Percentiles rank a stretch among this genome's conserved stretches.
phyloP scores from a whole-genome alignment of 2,797 vertebrate species.

The Xiphophorus birchmanni region DNA sequence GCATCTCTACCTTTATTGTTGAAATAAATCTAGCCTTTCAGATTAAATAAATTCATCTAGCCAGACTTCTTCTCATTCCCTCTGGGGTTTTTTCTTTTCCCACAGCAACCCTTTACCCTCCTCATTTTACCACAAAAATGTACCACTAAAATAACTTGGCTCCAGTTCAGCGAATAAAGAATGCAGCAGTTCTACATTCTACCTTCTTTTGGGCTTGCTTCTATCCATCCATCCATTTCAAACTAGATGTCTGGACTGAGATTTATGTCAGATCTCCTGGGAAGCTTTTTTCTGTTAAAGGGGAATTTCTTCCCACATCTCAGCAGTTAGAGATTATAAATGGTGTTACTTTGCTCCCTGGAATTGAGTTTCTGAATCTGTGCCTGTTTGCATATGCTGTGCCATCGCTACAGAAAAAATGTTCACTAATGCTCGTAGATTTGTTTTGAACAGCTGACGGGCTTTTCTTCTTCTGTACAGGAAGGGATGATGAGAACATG shows the following conservation, averaged over 20 bases:
- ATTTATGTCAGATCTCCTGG: conserved; percentile 56
- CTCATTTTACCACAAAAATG: conserved; percentile 74
- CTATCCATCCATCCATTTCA: conserved; percentile 25
- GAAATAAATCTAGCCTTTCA: conserved; percentile 4
- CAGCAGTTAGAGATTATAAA: conserved; percentile 9
- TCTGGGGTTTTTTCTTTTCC: conserved; percentile 22
- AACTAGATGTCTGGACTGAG: conserved; percentile 31
- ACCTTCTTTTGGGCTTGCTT: conserved; percentile 75
- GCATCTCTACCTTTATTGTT: neutral
- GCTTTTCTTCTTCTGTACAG: neutral
- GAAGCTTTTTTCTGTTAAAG: conserved; percentile 41
- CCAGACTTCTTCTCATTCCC: conserved; percentile 50
- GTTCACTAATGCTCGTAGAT: neutral
- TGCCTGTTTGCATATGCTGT: conserved; percentile 11
- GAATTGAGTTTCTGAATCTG: conserved; percentile 5
- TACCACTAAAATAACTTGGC: conserved; percentile 70
- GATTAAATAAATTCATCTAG: conserved; percentile 12
- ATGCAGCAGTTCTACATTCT: conserved; percentile 54
- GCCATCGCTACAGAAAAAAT: neutral
- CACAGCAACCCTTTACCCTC: conserved; percentile 38
- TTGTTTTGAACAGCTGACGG: neutral
- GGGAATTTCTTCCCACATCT: conserved; percentile 37
- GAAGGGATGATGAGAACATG: conserved; percentile 29
- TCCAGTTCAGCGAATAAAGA: conserved; percentile 57
- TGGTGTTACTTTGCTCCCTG: conserved; percentile 22